Base-by-base conservation (phyloP, 2,797 vertebrate species). In the Hapalemur alaotrensis region DNA sequence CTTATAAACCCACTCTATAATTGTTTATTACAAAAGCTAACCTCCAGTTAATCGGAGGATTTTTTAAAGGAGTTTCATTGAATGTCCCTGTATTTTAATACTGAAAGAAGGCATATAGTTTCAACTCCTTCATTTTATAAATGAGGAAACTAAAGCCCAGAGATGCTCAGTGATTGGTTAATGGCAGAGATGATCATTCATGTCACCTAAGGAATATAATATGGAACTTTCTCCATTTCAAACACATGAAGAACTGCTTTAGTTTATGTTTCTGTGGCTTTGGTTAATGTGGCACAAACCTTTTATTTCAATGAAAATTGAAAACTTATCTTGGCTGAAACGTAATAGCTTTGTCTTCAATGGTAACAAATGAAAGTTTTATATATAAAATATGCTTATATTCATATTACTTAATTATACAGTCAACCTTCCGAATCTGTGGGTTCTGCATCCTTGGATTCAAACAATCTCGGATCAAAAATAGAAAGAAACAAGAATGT, bases 311-410 rank as follows among this genome's bases (percentile, higher is more conserved):
- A 48, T 89, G 32, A 89, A 89, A 96, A 87, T 32, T 57, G 87
- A 86, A 93, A 95, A 59, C 35, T 67, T 85, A 87, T 38, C 92
- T 93, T 96, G 6, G 90, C 70, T 88, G 63, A 73, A 82, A 96
- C 81, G 73, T 41, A 88, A 69, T 13, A 67, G 30, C 46, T 91
- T 73, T 91, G 48, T 93, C 30, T 50, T 93, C 90, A 79, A 50
- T 17, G 88, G n/a, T 70, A 90, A 87, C 28, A 81, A 95, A 79
- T 59, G 10, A 92, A 84, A 35, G 43, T 52, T 86, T 83, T 67
- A 65, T 76, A 84, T 30, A 93, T 61, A 83, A 63, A 86, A 32
- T n/a, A 78, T 30, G 30, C 20, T 43, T 30, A 25, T 78, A 48
- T 72, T 95, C 10, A 41, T 69, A 73, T 75, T 81, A 96, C 48